phyloP scores from a whole-genome alignment of 2,888 invertebrate genomes.

The Drosophila atroscutellata region DNA sequence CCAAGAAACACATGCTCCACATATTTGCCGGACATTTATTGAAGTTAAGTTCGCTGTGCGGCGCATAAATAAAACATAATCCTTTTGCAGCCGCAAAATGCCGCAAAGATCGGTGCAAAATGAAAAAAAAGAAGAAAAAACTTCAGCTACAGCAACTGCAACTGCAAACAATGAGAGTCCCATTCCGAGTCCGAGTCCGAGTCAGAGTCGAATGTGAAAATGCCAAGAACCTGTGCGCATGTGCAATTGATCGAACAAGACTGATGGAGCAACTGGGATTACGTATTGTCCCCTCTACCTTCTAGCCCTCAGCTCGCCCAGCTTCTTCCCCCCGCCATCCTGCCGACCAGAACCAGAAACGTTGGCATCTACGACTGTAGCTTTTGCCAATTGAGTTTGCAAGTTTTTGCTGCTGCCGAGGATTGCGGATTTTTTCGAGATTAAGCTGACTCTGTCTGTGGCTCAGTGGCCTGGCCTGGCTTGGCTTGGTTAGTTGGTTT shows the following conservation, averaged over 20 bases:
- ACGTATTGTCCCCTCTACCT: conserved; percentile 55
- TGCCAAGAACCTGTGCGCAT: conserved; percentile 77
- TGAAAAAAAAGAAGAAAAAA: conserved; percentile 11
- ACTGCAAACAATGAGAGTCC: conserved; percentile 65
- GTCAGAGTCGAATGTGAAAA: conserved; percentile 41
- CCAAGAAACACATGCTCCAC: conserved; percentile 85
- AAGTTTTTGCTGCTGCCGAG: conserved; percentile 67
- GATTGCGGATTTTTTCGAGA: conserved; percentile 68
- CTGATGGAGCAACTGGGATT: conserved; percentile 83
- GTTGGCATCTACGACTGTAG: conserved; percentile 17
- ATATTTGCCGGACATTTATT: conserved; percentile 85
- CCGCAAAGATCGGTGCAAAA: conserved; percentile 47
- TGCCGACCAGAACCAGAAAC: not conserved
- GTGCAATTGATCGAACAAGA: conserved; percentile 84
- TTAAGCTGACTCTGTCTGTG: conserved; percentile 59
- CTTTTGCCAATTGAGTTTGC: conserved; percentile 75
- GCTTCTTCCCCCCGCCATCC: not conserved
- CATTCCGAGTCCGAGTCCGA: conserved; percentile 11
- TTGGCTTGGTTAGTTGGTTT: conserved; percentile 19
- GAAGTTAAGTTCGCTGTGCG: conserved; percentile 85
- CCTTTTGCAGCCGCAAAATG: conserved; percentile 65
- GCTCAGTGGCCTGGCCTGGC: conserved; percentile 28
- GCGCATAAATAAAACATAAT: conserved; percentile 86
- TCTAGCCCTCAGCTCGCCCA: not conserved
- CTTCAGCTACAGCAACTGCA: conserved; percentile 31